Conservation (phyloP, 2,797 vertebrate genomes). For the Liasis olivaceus region DNA sequence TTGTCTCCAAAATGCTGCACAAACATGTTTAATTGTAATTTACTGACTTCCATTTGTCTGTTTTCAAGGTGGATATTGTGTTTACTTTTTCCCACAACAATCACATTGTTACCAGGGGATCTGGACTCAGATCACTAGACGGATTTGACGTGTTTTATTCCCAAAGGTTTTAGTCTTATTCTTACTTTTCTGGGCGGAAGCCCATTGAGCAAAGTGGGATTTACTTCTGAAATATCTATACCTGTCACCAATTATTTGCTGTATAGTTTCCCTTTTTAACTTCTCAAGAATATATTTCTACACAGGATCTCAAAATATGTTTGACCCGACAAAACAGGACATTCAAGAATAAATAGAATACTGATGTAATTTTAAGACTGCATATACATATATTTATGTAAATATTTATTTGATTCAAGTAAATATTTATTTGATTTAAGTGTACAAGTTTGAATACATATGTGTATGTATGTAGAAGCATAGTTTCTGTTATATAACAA, state of each 20-base stretch:
- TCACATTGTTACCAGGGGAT: too few species aligned
- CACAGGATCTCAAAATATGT: too few species aligned
- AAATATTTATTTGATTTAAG: too few species aligned
- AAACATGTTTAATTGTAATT: background rate
- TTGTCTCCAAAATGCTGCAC: background rate
- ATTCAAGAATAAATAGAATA: background rate
- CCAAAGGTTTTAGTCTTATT: background rate
- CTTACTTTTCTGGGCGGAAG: background rate
- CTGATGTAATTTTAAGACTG: constrained; percentile 21
- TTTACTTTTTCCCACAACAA: too few species aligned
- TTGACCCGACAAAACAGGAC: constrained; percentile 16
- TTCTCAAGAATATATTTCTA: too few species aligned
- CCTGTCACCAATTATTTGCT: too few species aligned
- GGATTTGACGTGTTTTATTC: background rate
- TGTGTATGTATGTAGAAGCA: too few species aligned
- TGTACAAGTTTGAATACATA: too few species aligned
- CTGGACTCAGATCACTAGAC: too few species aligned
- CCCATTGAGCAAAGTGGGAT: background rate
- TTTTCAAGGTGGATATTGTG: background rate
- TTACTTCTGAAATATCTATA: background rate
- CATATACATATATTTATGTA: background rate
- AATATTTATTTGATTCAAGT: too few species aligned
- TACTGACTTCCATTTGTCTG: background rate
- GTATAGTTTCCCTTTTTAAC: too few species aligned
- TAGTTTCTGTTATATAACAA: too few species aligned